These are phyloP conservation scores for Drosophila aldrichi DNA, from an alignment of 2,888 invertebrate species.

Conservation along the genomic window DNA sequence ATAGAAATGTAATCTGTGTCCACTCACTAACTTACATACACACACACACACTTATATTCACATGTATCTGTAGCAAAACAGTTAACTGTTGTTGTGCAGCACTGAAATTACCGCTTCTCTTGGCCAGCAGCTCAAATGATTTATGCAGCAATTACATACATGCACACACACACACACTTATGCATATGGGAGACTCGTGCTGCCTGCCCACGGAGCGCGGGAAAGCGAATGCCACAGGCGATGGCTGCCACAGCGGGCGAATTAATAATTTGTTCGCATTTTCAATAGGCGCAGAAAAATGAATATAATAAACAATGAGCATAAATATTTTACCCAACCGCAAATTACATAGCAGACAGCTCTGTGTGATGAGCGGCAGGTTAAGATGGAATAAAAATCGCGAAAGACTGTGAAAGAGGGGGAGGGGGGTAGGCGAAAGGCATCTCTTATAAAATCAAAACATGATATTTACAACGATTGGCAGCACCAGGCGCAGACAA, in stretches of 20 bases:
- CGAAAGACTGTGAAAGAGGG: background rate
- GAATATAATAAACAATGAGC: conserved; percentile 72
- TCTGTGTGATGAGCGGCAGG: conserved; percentile 22
- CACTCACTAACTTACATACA: conserved; percentile 4
- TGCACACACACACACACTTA: conserved; percentile 22
- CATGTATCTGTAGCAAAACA: conserved; percentile 54
- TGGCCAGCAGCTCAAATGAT: conserved; percentile 68
- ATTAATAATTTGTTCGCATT: conserved; percentile 73
- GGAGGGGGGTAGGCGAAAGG: background rate
- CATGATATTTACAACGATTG: conserved; percentile 44
- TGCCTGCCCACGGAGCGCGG: conserved; percentile 14
- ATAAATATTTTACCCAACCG: conserved; percentile 66
- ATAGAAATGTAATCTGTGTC: conserved; percentile 43
- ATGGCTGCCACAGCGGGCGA: conserved; percentile 38
- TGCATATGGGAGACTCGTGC: background rate
- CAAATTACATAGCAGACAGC: conserved; percentile 65
- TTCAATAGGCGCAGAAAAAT: conserved; percentile 55
- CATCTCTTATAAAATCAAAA: conserved; percentile 18
- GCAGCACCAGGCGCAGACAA: conserved; percentile 25
- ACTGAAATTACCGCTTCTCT: conserved; percentile 61
- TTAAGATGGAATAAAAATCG: background rate
- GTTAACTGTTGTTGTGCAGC: conserved; percentile 61
- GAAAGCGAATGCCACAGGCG: conserved; percentile 32
- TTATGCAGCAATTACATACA: conserved; percentile 74
- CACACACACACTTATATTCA: background rate